Evolutionary conservation across 1,140 invertebrate genomes (phyloP), one percentile per base, ranked within the genome.

Genomic region (Eriosoma lanigerum): DNA sequence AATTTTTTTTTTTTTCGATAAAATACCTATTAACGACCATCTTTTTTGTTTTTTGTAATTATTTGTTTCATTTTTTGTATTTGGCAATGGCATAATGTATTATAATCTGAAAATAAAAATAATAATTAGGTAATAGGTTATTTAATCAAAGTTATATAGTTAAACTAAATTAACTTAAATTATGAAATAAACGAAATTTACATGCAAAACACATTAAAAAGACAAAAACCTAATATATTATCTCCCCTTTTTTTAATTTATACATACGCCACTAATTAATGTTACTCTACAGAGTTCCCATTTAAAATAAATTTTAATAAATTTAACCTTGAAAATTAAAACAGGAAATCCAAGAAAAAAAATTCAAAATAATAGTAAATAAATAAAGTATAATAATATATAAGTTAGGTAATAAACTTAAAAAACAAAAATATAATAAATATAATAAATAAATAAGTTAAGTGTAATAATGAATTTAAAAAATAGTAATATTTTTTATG

Each of bases 1-100:
- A 0, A 46, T 26, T 78, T 78, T 78, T 21, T 78, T 78, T 78
- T 62, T 78, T 60, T 78, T 78, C n/a, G 75, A 62, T 60, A 78
- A 62, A 24, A 78, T 78, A 8, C 56, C 56, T n/a, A 78, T 46
- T 9, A 78, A 4, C 13, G 75, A 62, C 75, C 75, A 78, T 48
- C 38, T 46, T 46, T 9, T 78, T 62, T 50, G 75, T 78, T 78
- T 78, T 78, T 78, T 78, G 29, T 19, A 24, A 60, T n/a, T 21
- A 26, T 48, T 26, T 15, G 8, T 78, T 29, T 78, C 56, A 1
- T 12, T 52, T 60, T 56, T 78, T 60, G 17, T 21, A 60, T 78
- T 78, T 48, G 75, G 24, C 38, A 62, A 38, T 5, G 75, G 75
- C 75, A 78, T 78, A 48, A 26, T 60, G 60, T 48, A 15, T 26